Evolutionary conservation across 2,888 invertebrate species (phyloP), one percentile per base, ranked within the genome.

Genomic region (Caenorhabditis sp.): DNA sequence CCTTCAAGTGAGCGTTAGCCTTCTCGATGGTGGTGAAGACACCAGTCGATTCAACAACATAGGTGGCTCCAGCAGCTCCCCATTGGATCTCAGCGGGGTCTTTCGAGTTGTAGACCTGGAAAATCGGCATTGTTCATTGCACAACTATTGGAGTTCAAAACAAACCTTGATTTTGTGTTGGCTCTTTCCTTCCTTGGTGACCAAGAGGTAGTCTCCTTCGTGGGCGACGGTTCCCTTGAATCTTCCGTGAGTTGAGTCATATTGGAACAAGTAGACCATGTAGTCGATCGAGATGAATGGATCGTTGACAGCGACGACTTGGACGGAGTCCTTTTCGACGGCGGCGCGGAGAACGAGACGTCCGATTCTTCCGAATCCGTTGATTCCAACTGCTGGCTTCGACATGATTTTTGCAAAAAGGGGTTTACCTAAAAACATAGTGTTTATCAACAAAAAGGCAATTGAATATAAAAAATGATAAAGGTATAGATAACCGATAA

Each of bases 11-110:
- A 88, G 92, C 92, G 23, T 75, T 74, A 43, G 96, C 96, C 87
- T 94, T 94, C 2, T 95, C 96, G 66, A 92, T 92, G 78, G 96
- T 97, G 78, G 96, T 97, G 90, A 97, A 97, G 12, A 95, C 95
- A 85, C 95, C 97, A 81, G 97, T 97, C 21, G 96, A 96, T 89
- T 99, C 99, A 51, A 99, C 95, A 62, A 99, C 92, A 88, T 95
- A 95, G 87, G 95, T 94, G 87, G 95, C 97, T 70, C 95, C 96
- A 23, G 88, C 88, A 89, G 93, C 93, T 66, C 91, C 92, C 97
- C 97, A 97, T 84, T 93, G 93, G 88, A 97, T 96, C 81, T 91
- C 90, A 76, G 89, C 89, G 1, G 92, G 92, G 89, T 86, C 83
- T 70, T 81, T 84, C 69, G 78, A 77, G 74, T 74, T 69, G 74